Percentiles rank a stretch among this genome's conserved stretches.
Conservation (phyloP, 2,888 invertebrate genomes). For the Aquatica leii region DNA sequence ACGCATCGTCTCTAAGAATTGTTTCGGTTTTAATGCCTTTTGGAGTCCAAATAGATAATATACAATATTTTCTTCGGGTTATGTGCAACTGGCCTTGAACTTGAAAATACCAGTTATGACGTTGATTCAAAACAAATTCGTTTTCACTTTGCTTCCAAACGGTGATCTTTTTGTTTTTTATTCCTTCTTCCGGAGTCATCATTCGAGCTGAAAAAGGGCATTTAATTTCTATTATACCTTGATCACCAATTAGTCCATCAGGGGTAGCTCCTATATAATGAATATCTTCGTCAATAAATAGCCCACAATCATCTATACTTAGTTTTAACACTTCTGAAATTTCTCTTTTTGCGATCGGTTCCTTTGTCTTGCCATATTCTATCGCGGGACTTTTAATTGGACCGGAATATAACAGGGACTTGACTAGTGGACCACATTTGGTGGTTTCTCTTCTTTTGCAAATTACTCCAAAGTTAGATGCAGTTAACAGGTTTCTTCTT, state of each 20-base stretch:
- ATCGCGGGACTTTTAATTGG: background rate
- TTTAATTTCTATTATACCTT: constrained; percentile 47
- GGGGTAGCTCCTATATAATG: constrained; percentile 47
- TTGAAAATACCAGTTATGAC: constrained; percentile 12
- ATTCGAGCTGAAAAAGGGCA: constrained; percentile 41
- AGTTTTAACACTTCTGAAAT: background rate
- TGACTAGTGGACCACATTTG: background rate
- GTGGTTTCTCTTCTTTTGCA: background rate
- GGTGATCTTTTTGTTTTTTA: background rate
- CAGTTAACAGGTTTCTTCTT: background rate
- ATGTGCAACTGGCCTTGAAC: constrained; percentile 7
- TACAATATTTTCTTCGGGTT: background rate
- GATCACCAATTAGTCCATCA: constrained; percentile 43
- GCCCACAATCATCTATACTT: constrained; percentile 33
- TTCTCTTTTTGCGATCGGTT: background rate
- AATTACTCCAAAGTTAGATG: background rate
- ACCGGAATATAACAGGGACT: background rate
- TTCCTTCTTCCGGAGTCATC: constrained; percentile 9
- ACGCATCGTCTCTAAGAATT: background rate
- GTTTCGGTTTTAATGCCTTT: constrained; percentile 2
- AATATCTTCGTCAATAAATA: constrained; percentile 42
- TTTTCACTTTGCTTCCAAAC: background rate
- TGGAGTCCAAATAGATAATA: constrained; percentile 8
- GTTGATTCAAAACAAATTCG: background rate
- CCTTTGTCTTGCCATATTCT: background rate